phyloP scores from a whole-genome alignment of 2,888 invertebrate species.

The Cephonodes hylas region DNA sequence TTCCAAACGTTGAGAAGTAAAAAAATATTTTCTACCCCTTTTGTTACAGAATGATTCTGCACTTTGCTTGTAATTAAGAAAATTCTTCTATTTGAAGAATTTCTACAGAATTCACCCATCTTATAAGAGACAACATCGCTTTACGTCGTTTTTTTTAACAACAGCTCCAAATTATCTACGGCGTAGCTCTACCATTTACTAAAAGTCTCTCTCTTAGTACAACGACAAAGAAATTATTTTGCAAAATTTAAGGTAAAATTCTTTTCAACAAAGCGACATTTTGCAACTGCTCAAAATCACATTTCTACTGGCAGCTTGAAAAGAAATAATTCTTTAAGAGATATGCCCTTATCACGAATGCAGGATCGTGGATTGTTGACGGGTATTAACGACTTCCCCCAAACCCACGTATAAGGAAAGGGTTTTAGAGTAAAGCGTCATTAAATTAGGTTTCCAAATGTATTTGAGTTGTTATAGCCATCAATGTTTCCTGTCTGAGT shows the following conservation, averaged over 20 bases:
- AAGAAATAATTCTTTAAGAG: neutral
- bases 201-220: no score
- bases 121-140: no score
- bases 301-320: neutral
- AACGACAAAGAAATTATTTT: no score
- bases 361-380: slow-evolving; percentile 1
- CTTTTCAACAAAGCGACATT: neutral
- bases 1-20: neutral
- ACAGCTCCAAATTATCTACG: no score
- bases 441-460: neutral
- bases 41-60: neutral
- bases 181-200: no score
- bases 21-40: neutral
- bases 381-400: slow-evolving; percentile 3
- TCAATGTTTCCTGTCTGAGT: neutral
- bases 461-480: neutral
- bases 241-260: no score
- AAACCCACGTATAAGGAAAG: neutral
- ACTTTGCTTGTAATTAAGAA: neutral
- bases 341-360: slow-evolving; percentile 3
- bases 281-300: neutral
- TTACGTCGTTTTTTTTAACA: no score
- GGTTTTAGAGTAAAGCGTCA: neutral
- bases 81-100: neutral
- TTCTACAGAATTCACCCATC: no score